These are phyloP conservation scores for Connochaetes taurinus DNA, from an alignment of 2,113 vertebrate genomes.

Conservation along the genomic window DNA sequence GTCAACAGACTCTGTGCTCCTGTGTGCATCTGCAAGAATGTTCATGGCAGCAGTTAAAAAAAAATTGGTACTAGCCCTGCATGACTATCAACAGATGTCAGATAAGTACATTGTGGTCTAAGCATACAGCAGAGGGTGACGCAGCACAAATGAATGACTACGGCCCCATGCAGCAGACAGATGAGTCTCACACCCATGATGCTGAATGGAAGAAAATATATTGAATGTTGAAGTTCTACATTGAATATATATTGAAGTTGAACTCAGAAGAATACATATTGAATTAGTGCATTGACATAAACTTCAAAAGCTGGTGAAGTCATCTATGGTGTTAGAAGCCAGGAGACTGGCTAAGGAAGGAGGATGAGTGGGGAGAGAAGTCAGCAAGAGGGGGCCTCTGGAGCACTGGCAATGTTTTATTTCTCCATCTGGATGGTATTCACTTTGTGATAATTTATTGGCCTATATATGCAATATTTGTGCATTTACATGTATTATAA, in stretches of 20 bases:
- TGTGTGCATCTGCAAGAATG: not conserved
- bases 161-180: fast-evolving
- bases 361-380: not conserved
- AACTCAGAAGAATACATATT: not conserved
- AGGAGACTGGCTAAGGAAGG: not conserved
- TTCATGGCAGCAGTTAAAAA: not conserved
- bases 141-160: not conserved
- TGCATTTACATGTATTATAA: not conserved
- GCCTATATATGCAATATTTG: not conserved
- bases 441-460: not conserved
- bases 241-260: not conserved
- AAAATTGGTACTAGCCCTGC: too few relatives aligned
- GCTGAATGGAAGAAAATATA: not conserved
- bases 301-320: not conserved
- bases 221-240: not conserved
- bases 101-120: not conserved
- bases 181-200: not conserved
- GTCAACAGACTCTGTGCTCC: not conserved
- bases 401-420: not conserved
- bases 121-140: fast-evolving
- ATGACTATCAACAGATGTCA: not conserved
- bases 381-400: not conserved
- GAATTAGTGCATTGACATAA: not conserved
- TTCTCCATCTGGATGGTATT: not conserved
- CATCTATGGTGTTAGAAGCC: not conserved